Percentiles rank a stretch among this genome's conserved stretches.
Conservation (phyloP, 2,888 invertebrate species). For the Stratiomys singularior region DNA sequence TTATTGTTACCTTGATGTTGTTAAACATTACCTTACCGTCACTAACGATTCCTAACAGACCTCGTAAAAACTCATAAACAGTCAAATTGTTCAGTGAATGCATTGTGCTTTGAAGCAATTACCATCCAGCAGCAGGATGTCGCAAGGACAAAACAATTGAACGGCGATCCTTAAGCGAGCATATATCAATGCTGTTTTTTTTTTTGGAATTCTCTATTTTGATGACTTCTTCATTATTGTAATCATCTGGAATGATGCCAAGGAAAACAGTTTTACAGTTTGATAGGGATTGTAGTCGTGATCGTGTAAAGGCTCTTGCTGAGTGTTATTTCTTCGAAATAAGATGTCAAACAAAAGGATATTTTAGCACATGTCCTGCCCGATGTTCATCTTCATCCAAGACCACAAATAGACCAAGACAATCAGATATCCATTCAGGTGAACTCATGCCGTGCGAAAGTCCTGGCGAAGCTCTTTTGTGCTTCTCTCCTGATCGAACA, state of each 20-base stretch:
- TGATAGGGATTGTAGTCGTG: background rate
- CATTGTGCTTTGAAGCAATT: constrained; percentile 23
- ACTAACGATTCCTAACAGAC: constrained; percentile 38
- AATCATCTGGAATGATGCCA: constrained; percentile 25
- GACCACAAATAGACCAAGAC: no score
- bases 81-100: constrained; percentile 44
- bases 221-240: constrained; percentile 43
- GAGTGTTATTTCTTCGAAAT: constrained; percentile 10
- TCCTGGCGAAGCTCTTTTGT: no score
- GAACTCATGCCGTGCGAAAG: no score
- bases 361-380: constrained; percentile 35
- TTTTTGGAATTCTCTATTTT: constrained; percentile 26
- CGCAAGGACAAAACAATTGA: constrained; percentile 39
- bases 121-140: constrained; percentile 42
- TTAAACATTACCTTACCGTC: constrained; percentile 43
- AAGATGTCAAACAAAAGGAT: constrained; percentile 26
- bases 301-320: background rate
- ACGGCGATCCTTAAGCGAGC: background rate
- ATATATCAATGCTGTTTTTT: constrained; percentile 27
- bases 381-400: background rate
- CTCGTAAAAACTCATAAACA: constrained; percentile 45
- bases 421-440: no score
- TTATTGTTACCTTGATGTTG: constrained; percentile 36
- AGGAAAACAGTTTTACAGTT: constrained; percentile 21
- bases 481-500: no score